A percentile compares a stretch with the other conserved stretches of the same genome.
Conservation (phyloP, 2,888 invertebrate species). For the Mythimna ferrago region DNA sequence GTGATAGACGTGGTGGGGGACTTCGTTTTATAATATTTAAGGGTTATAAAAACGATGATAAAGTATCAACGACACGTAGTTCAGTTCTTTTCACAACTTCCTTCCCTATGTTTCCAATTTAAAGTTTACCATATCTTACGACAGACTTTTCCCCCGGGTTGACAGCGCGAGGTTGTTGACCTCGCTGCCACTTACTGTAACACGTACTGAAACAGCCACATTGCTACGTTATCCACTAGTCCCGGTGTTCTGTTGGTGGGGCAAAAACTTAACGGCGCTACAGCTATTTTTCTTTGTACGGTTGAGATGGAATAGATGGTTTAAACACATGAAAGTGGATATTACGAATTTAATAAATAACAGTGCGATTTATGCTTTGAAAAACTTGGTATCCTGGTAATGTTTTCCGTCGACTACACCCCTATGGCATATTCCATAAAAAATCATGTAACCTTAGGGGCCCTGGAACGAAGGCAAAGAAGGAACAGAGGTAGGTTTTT, state of each 20-base stretch:
- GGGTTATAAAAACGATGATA: neutral
- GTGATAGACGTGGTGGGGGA: too few relatives aligned
- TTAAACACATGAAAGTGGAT: neutral
- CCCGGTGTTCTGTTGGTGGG: constrained; percentile 27
- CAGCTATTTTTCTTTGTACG: neutral
- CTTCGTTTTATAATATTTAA: too few relatives aligned
- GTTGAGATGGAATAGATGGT: neutral
- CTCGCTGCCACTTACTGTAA: constrained; percentile 61
- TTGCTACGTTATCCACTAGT: constrained; percentile 52
- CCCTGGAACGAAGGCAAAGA: too few relatives aligned
- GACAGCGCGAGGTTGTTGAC: constrained; percentile 68
- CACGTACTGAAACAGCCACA: constrained; percentile 55
- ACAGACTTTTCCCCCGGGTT: constrained; percentile 66
- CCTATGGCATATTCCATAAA: too few relatives aligned
- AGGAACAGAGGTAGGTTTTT: too few relatives aligned
- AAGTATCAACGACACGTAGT: too few relatives aligned
- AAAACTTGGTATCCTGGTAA: too few relatives aligned
- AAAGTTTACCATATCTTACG: constrained; percentile 75
- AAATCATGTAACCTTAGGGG: too few relatives aligned
- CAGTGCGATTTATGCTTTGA: neutral
- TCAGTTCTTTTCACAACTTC: constrained; percentile 8
- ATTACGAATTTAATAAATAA: neutral
- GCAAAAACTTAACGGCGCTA: constrained; percentile 17
- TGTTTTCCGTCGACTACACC: too few relatives aligned
- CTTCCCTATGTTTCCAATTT: constrained; percentile 58